Percentiles rank a stretch among this genome's conserved stretches.
Evolutionary conservation across 2,888 invertebrate genomes (phyloP).

Genomic region (Cerastoderma edule): DNA sequence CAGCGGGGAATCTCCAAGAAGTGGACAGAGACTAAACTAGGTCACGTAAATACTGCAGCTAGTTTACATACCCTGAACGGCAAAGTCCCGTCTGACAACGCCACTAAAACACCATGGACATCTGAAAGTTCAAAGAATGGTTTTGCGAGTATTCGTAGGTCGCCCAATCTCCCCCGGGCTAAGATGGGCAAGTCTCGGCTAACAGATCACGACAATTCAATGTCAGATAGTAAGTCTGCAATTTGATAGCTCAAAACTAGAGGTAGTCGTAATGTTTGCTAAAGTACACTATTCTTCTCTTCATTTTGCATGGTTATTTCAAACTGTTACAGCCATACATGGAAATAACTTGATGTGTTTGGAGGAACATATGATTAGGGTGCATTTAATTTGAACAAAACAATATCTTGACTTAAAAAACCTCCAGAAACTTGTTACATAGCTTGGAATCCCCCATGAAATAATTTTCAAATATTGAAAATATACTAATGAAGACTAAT

Average conservation of each 20-base stretch:
- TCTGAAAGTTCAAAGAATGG: conserved; percentile 59
- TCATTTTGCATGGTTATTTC: no score
- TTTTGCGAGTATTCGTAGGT: conserved; percentile 62
- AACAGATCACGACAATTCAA: conserved; percentile 41
- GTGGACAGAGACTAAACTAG: conserved; percentile 67
- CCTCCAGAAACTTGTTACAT: no score
- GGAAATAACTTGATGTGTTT: no score
- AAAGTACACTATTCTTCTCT: no score
- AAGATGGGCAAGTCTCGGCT: conserved; percentile 46
- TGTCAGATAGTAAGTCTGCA: conserved; percentile 54
- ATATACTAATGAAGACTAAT: no score
- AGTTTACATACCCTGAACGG: conserved; percentile 58
- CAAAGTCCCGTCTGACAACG: conserved; percentile 28
- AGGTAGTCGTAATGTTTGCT: no score
- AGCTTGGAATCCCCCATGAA: no score
- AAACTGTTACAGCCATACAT: no score
- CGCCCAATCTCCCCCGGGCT: conserved; percentile 57
- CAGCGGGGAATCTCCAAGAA: conserved; percentile 61
- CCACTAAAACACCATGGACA: conserved; percentile 48
- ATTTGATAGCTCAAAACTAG: not conserved
- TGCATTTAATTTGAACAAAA: no score
- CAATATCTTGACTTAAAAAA: no score
- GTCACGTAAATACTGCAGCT: conserved; percentile 62
- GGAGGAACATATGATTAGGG: no score
- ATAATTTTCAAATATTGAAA: no score